A percentile compares a stretch with the other conserved stretches of the same genome.
These are phyloP conservation scores for Rallus limicola DNA, from an alignment of 2,113 vertebrate genomes.

Conservation along the genomic window DNA sequence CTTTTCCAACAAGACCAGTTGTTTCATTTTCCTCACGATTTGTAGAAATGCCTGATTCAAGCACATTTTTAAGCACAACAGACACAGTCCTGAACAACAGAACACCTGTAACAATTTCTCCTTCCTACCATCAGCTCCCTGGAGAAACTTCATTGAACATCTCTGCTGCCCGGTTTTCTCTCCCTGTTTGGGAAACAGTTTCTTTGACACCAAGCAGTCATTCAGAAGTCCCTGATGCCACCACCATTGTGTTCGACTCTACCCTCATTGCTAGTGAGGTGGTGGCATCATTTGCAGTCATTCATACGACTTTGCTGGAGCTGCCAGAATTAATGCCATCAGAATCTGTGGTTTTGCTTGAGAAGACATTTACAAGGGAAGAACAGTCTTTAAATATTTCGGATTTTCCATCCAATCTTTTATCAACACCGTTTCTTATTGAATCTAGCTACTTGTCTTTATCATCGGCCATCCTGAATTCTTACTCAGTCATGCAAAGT, in stretches of 20 bases:
- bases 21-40: slow-evolving; percentile 78
- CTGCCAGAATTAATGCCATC: slow-evolving; percentile 1
- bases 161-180: neutral
- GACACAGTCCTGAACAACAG: neutral
- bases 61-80: neutral
- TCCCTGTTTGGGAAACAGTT: neutral
- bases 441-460: slow-evolving; percentile 10
- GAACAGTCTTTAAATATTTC: neutral
- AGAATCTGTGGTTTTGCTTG: slow-evolving; percentile 7
- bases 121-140: slow-evolving; percentile 22
- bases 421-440: slow-evolving; percentile 11
- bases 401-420: slow-evolving; percentile 16
- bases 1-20: slow-evolving; percentile 84
- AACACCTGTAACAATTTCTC: neutral
- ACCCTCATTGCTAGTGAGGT: neutral
- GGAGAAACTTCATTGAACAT: neutral
- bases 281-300: neutral
- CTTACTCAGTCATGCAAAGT: neutral
- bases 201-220: rapidly evolving
- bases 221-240: neutral
- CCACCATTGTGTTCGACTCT: neutral
- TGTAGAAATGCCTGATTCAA: neutral
- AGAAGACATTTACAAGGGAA: neutral
- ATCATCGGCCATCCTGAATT: neutral
- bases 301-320: neutral